phyloP scores from a whole-genome alignment of 2,888 invertebrate species.

The Ypsolopha sequella region DNA sequence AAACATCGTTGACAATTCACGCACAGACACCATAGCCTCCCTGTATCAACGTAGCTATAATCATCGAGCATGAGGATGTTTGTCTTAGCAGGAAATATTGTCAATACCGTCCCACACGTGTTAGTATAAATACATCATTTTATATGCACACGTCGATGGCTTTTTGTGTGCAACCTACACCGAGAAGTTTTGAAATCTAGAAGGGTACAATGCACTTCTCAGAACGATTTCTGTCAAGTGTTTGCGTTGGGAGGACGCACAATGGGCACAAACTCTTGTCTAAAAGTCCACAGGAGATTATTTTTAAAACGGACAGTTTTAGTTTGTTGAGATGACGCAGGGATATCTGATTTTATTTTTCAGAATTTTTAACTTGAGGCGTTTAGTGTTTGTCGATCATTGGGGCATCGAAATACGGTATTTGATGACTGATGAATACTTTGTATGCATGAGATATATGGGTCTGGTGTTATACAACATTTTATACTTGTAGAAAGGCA shows the following conservation, averaged over 20 bases:
- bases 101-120: conserved; percentile 20
- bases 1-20: too few relatives aligned
- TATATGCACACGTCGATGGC: conserved; percentile 9
- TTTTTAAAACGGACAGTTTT: conserved; percentile 36
- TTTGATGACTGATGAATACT: too few relatives aligned
- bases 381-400: too few relatives aligned
- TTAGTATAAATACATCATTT: conserved; percentile 23
- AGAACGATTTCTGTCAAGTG: conserved; percentile 46
- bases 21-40: too few relatives aligned
- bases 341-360: conserved; percentile 26
- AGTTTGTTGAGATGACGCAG: conserved; percentile 53
- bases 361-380: conserved; percentile 20
- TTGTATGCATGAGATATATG: too few relatives aligned
- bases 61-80: conserved; percentile 12
- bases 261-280: conserved; percentile 49
- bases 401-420: too few relatives aligned
- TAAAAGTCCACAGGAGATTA: conserved; percentile 43
- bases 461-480: too few relatives aligned
- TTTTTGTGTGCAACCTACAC: conserved; percentile 19
- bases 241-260: conserved; percentile 48
- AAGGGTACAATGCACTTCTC: conserved; percentile 46
- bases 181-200: conserved; percentile 55
- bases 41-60: too few relatives aligned
- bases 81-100: conserved; percentile 20
- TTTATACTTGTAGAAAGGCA: too few relatives aligned